phyloP scores from a whole-genome alignment of 2,113 vertebrate species.

The Ictidomys tridecemlineatus region DNA sequence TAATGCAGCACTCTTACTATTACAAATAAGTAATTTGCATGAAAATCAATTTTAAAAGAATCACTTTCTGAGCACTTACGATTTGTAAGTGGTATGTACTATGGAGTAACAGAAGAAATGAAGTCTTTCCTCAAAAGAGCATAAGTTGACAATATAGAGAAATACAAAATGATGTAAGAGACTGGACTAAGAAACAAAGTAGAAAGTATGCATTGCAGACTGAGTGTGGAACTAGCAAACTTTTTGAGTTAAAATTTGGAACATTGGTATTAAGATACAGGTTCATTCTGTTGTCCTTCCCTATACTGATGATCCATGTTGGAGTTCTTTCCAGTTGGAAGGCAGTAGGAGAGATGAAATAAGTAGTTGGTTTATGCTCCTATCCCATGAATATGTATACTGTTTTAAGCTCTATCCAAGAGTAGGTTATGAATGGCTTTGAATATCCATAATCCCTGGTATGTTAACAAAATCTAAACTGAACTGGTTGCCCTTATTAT shows the following conservation, averaged over 20 bases:
- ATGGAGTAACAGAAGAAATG: not conserved
- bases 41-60: conserved; percentile 10
- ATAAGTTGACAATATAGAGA: not conserved
- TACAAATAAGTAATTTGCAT: conserved; percentile 3
- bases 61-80: conserved; percentile 12
- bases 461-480: not conserved
- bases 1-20: not conserved
- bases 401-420: not conserved
- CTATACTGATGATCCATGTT: not conserved
- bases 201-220: not conserved
- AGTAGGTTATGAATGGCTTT: not conserved
- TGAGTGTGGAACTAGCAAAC: not conserved
- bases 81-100: not conserved
- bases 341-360: not conserved
- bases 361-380: not conserved
- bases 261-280: not conserved
- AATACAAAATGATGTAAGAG: not conserved
- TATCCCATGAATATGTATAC: not conserved
- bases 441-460: not conserved
- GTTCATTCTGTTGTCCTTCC: not conserved
- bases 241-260: not conserved
- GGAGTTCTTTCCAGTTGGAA: not conserved
- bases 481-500: not conserved
- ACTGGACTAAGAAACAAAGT: not conserved
- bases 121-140: not conserved